phyloP scores from a whole-genome alignment of 37 sponge, comb jelly and placozoan genomes.

The Axinella damicornis region DNA sequence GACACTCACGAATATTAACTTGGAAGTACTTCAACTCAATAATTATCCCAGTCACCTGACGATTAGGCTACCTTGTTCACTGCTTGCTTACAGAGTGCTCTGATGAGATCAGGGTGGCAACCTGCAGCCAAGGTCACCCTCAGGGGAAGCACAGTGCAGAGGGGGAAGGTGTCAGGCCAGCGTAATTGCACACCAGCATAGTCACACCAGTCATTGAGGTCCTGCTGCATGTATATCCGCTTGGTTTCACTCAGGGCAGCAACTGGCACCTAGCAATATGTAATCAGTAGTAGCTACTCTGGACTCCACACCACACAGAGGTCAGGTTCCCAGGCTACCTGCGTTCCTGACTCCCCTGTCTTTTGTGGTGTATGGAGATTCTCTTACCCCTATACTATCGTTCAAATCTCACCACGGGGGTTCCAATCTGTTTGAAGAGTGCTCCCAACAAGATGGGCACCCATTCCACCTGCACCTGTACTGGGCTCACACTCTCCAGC shows the following conservation, averaged over 20 bases:
- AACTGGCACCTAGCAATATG: conserved; percentile 54
- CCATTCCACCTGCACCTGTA: conserved; percentile 72
- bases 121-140: conserved; percentile 81
- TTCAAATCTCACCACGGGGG: conserved; percentile 67
- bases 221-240: conserved; percentile 45
- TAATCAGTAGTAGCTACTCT: no score
- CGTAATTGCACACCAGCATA: conserved; percentile 39
- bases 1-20: background rate
- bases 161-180: conserved; percentile 78
- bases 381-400: no score
- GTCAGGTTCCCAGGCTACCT: no score
- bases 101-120: conserved; percentile 55
- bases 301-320: no score
- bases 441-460: conserved; percentile 90
- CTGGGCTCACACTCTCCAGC: conserved; percentile 37
- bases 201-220: conserved; percentile 77
- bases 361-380: no score
- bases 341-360: no score
- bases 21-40: background rate
- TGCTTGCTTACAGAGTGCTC: conserved; percentile 69
- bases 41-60: background rate
- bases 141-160: conserved; percentile 79
- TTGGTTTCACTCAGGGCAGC: conserved; percentile 69
- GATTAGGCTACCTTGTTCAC: no score
- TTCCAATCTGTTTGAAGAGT: conserved; percentile 84